Evolutionary conservation across 2,888 invertebrate species (phyloP).

Genomic region (Lumbricus terrestris): DNA sequence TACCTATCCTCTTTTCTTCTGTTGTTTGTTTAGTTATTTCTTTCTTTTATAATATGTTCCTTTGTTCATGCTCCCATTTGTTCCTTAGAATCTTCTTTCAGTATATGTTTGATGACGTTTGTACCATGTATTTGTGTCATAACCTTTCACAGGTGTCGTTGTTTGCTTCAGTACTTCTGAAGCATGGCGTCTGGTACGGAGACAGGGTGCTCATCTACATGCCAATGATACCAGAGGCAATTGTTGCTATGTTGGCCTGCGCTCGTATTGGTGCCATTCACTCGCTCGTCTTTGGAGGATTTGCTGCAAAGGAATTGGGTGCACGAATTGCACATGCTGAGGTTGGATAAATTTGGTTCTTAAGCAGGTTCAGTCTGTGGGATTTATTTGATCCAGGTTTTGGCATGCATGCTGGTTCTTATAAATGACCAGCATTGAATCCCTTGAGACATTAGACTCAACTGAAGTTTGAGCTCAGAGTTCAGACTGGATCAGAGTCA

Average conservation of each 20-base stretch:
- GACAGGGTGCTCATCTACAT: slow-evolving; percentile 95
- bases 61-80: neutral
- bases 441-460: neutral
- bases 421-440: neutral
- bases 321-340: slow-evolving; percentile 77
- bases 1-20: neutral
- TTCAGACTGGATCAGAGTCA: neutral
- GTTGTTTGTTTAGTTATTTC: neutral
- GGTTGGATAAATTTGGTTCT: slow-evolving; percentile 46
- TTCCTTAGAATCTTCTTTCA: too few relatives aligned
- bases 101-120: neutral
- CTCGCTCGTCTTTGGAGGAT: slow-evolving; percentile 89
- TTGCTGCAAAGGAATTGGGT: slow-evolving; percentile 83
- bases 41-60: neutral
- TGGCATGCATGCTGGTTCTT: neutral
- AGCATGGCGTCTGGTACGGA: slow-evolving; percentile 71
- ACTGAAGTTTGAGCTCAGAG: neutral
- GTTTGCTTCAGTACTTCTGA: slow-evolving; percentile 76
- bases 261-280: slow-evolving; percentile 93
- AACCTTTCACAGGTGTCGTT: slow-evolving; percentile 67
- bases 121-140: neutral
- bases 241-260: slow-evolving; percentile 91
- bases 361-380: neutral
- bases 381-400: neutral
- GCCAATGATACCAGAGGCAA: slow-evolving; percentile 96